Evolutionary conservation across 2,797 vertebrate genomes (phyloP), one percentile per base, ranked within the genome.

Genomic region (Scolopax rusticola): DNA sequence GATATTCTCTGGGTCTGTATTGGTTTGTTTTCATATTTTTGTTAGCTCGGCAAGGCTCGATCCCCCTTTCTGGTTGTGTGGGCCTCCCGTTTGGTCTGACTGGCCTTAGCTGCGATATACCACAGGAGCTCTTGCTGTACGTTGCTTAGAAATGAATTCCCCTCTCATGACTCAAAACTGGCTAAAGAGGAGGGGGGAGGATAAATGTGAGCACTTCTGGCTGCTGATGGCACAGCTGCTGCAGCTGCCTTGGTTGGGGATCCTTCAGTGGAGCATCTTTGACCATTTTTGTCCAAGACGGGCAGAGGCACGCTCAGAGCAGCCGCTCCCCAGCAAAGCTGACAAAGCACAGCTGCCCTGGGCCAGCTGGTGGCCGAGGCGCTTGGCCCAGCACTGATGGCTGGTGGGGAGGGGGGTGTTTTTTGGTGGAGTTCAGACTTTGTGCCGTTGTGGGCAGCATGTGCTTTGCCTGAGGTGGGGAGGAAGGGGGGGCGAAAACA

Each of bases 121-220:
- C 0, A 0, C 0, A 1, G 60, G 41, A 77, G 43, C 21, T 59
- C 65, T 64, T 4, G 1, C 21, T 28, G 43, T 53, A 21, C 43
- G 45, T 71, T 81, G 38, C 64, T 86, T 75, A 41, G 41, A 89
- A 70, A 41, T n/a, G 0, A n/a, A 63, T 67, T 59, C 65, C 43
- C 21, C 16, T 87, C 45, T 43, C 21, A 8, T 63, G 30, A 23
- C 54, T 81, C 53, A 45, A 83, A 89, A 36, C 17, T 36, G 54
- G 16, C 17, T 93, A 4, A 41, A 80, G 63, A 67, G 32, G 17
- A 91, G 48, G 27, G 76, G 25, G 24, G 32, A 77, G 41, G 40
- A 70, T 73, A 63, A 51, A 43, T 0, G 0, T 30, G 56, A 67
- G 9, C 1, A 0, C 3, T 61, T 47, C 13, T 43, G n/a, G 38